Conservation (phyloP, 2,888 invertebrate genomes). For the Cyaniris semiargus region DNA sequence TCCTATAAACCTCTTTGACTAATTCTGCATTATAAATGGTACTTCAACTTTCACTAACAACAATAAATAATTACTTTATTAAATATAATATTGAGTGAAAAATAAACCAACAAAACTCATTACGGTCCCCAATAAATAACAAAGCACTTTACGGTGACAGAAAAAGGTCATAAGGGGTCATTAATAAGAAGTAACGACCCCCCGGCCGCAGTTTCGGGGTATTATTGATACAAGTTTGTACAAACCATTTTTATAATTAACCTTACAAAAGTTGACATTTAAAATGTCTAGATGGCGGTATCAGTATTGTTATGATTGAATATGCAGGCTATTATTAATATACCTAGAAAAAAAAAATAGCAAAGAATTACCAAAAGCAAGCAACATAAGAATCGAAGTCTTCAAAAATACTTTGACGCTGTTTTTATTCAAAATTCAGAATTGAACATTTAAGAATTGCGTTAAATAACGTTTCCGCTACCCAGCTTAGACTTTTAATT, state of each 20-base stretch:
- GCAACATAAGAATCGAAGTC: too few species aligned
- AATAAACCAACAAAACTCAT: conserved; percentile 39
- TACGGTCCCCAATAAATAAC: conserved; percentile 52
- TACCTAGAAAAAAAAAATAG: neutral
- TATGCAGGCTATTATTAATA: neutral
- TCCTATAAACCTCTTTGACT: neutral
- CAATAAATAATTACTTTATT: conserved; percentile 11
- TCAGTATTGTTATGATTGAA: neutral
- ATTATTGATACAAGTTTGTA: conserved; percentile 56
- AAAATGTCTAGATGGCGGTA: neutral
- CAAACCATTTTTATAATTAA: conserved; percentile 64
- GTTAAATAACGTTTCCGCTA: conserved; percentile 1
- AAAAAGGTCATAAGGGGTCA: conserved; percentile 64
- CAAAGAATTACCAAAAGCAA: too few species aligned
- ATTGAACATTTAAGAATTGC: neutral
- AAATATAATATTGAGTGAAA: conserved; percentile 23
- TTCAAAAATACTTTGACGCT: too few species aligned
- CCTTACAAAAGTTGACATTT: conserved; percentile 35
- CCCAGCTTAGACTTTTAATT: conserved; percentile 11
- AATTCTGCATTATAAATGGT: neutral
- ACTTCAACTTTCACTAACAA: neutral
- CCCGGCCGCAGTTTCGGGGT: conserved; percentile 52
- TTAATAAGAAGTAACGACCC: conserved; percentile 63
- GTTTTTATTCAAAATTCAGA: neutral
- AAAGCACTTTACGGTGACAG: conserved; percentile 53